Base-by-base conservation (phyloP, 2,113 vertebrate genomes). In the Entelurus aequoreus region DNA sequence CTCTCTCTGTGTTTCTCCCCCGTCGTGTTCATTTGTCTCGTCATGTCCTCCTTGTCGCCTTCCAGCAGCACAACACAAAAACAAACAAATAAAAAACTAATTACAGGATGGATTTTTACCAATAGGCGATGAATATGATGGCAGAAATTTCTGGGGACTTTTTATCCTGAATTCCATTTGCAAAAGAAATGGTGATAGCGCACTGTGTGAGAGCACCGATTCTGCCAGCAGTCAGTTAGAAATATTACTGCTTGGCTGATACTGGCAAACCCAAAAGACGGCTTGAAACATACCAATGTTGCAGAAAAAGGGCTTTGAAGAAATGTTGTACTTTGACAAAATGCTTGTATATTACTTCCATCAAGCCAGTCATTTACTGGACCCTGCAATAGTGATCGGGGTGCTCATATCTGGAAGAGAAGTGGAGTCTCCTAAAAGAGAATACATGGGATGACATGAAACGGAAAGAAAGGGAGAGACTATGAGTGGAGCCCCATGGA, bases 271-370 rank as follows among this genome's bases (percentile, higher is more conserved):
- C 60, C 65, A 60, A 36, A 10, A 40, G 36, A 63, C 0, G 8
- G 19, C 50, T 9, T 61, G 54, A 72, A 62, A 60, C 46, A 38
- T 42, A 35, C 13, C 59, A 54, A 61, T 66, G 60, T 68, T 16
- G 54, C 57, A n/a, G n/a, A 59, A 62, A 74, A 68, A 69, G 54
- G 8, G 16, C 61, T 71, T 66, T 48, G 57, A 66, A 65, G 56
- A 68, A 47, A 71, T 66, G 48, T 48, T 55, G 16, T 60, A 47
- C 54, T 47, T 62, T 69, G 55, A 51, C 16, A 0, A 38, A 60
- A 62, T 36, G 42, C 21, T 62, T 48, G 51, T 62, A 69, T 69
- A 67, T 63, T 65, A 66, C 65, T 48, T 68, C 53, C 66, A 44
- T 60, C 28, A 48, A 9, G 1, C 7, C 50, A 56, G 54, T 51